Evolutionary conservation across 2,888 invertebrate species (phyloP).

Genomic region (Altica lythri): DNA sequence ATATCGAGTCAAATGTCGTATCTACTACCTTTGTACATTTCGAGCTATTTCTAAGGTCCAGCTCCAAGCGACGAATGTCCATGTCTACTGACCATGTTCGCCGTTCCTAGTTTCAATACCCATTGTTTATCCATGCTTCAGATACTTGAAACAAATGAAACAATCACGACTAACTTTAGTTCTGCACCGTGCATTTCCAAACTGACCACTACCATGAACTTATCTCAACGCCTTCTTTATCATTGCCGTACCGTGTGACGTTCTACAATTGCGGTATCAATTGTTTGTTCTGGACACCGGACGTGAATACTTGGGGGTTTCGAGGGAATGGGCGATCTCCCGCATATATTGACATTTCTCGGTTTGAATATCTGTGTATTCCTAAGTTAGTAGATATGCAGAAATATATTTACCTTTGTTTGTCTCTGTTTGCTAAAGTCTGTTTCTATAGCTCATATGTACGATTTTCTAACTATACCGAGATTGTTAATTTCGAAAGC

Average conservation of each 20-base stretch:
- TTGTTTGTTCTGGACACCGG: constrained; percentile 34
- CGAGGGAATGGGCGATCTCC: constrained; percentile 15
- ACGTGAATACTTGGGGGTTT: constrained; percentile 31
- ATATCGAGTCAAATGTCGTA: constrained; percentile 11
- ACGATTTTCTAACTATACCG: too few relatives aligned
- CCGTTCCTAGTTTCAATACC: constrained; percentile 46
- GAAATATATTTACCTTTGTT: constrained; percentile 9
- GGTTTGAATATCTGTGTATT: constrained; percentile 20
- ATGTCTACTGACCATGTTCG: constrained; percentile 39
- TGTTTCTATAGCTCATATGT: neutral
- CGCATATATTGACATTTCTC: constrained; percentile 27
- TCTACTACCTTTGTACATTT: constrained; percentile 2
- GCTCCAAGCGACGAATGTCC: constrained; percentile 31
- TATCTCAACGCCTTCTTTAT: constrained; percentile 48
- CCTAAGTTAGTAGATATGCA: constrained; percentile 1
- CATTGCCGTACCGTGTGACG: constrained; percentile 42
- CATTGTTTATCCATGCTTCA: constrained; percentile 51
- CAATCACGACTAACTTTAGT: constrained; percentile 50
- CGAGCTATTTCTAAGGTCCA: constrained; percentile 31
- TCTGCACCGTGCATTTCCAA: constrained; percentile 49
- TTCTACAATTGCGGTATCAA: constrained; percentile 41
- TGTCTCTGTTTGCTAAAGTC: neutral
- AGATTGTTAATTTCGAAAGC: too few relatives aligned
- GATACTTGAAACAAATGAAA: constrained; percentile 47
- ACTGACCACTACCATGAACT: constrained; percentile 45